Conservation (phyloP, 2,888 invertebrate species). For the Rhingia rostrata region DNA sequence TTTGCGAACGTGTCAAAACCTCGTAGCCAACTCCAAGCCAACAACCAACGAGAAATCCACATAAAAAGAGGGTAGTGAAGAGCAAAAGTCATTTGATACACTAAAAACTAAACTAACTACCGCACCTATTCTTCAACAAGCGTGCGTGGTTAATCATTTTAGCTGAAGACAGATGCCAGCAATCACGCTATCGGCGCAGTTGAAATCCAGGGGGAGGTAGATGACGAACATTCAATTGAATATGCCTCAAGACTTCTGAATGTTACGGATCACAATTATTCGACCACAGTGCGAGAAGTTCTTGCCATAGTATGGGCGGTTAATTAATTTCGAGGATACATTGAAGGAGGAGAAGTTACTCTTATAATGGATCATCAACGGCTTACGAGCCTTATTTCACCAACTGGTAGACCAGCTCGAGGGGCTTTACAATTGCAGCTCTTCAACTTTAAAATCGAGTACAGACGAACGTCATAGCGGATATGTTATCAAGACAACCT, state of each 20-base stretch:
- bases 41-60: slow-evolving; percentile 51
- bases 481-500: slow-evolving; percentile 56
- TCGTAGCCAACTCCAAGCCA: slow-evolving; percentile 74
- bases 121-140: slow-evolving; percentile 7
- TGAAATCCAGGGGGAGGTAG: slow-evolving; percentile 18
- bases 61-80: slow-evolving; percentile 1
- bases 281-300: slow-evolving; percentile 9
- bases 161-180: slow-evolving; percentile 36
- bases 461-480: slow-evolving; percentile 78
- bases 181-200: slow-evolving; percentile 25
- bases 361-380: slow-evolving; percentile 83
- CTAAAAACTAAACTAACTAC: background rate
- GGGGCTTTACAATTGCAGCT: slow-evolving; percentile 82
- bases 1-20: slow-evolving; percentile 75
- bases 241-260: slow-evolving; percentile 14
- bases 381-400: slow-evolving; percentile 80
- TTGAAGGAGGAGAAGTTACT: slow-evolving; percentile 32
- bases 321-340: slow-evolving; percentile 41
- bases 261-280: slow-evolving; percentile 6
- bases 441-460: slow-evolving; percentile 80
- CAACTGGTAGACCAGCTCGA: slow-evolving; percentile 81
- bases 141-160: background rate
- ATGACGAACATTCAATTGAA: slow-evolving; percentile 26
- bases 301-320: slow-evolving; percentile 16
- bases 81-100: background rate